phyloP scores from a whole-genome alignment of 2,797 vertebrate species.

The Esox masquinongy region DNA sequence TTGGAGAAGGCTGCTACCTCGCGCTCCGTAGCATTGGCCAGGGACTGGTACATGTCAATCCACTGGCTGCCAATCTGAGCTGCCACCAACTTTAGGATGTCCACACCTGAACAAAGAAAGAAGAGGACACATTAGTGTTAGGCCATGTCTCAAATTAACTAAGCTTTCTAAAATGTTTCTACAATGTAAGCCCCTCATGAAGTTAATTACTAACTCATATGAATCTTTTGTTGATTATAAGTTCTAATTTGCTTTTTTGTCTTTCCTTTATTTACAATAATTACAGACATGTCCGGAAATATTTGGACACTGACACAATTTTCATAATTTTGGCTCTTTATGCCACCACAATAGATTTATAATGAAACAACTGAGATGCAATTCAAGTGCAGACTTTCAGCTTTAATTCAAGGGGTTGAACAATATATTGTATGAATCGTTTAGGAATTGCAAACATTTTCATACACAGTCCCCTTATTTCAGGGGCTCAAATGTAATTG shows the following conservation, averaged over 20 bases:
- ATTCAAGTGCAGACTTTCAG: too few species aligned
- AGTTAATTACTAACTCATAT: not conserved
- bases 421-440: too few species aligned
- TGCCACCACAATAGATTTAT: too few species aligned
- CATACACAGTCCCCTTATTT: too few species aligned
- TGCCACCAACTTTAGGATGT: conserved; percentile 93
- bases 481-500: too few species aligned
- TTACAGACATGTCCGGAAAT: too few species aligned
- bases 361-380: too few species aligned
- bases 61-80: conserved; percentile 93
- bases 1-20: conserved; percentile 93
- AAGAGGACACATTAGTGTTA: conserved; percentile 2
- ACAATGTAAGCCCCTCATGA: not conserved
- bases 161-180: too few species aligned
- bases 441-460: too few species aligned
- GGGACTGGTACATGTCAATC: conserved; percentile 92
- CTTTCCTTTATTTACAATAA: not conserved
- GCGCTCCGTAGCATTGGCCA: conserved; percentile 89
- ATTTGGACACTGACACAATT: too few species aligned
- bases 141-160: not conserved
- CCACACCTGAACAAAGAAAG: conserved; percentile 79
- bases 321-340: too few species aligned
- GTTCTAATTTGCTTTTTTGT: not conserved
- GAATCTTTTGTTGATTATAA: not conserved
- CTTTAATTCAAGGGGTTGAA: too few species aligned